Evolutionary conservation across 2,888 invertebrate species (phyloP).

Genomic region (Cecidostiba fungosa): DNA sequence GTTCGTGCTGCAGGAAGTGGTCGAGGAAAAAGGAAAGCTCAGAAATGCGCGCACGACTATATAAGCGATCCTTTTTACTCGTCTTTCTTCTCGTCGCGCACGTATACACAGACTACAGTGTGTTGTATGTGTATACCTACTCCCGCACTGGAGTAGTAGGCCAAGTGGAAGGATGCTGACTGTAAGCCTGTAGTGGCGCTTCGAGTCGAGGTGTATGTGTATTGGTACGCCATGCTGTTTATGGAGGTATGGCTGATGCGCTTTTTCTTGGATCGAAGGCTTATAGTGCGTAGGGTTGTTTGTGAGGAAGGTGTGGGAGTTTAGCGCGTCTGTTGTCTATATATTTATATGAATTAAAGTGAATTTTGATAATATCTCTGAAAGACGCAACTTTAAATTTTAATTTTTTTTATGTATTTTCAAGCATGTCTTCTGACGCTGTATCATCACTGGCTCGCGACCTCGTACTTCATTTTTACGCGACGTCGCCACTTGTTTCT

Average conservation of each 20-base stretch:
- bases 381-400: neutral
- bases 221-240: neutral
- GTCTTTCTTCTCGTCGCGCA: constrained; percentile 1
- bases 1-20: constrained; percentile 35
- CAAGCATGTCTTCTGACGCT: neutral
- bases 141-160: constrained; percentile 78
- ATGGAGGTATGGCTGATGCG: neutral
- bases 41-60: constrained; percentile 11
- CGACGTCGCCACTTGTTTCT: constrained; percentile 12
- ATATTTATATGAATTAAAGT: no score
- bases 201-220: constrained; percentile 23
- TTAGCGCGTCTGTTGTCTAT: no score
- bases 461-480: neutral
- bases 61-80: neutral
- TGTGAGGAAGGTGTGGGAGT: no score
- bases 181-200: constrained; percentile 39
- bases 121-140: constrained; percentile 32
- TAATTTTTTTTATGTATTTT: neutral
- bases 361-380: no score
- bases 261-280: neutral
- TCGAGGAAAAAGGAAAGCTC: constrained; percentile 7
- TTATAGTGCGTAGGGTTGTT: no score
- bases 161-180: constrained; percentile 77
- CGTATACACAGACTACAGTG: no score
- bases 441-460: neutral